Percentiles rank a stretch among this genome's conserved stretches.
phyloP scores from a whole-genome alignment of 1,140 invertebrate species.

The Drosophila setifemur region DNA sequence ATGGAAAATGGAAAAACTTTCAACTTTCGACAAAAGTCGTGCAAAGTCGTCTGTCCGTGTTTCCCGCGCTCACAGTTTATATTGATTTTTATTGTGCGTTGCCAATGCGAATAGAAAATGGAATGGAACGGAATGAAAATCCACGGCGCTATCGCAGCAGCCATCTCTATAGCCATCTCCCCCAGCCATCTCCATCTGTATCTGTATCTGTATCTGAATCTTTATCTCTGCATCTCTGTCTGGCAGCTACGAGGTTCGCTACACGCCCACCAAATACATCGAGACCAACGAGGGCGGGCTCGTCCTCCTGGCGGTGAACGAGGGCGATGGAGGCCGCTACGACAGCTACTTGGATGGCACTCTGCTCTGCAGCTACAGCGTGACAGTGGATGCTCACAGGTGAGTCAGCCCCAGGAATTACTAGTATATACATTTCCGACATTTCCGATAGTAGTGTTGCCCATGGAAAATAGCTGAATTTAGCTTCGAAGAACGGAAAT shows the following conservation, averaged over 20 bases:
- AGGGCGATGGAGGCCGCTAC: slow-evolving; percentile 88
- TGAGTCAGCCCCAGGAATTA: slow-evolving; percentile 57
- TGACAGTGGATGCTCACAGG: slow-evolving; percentile 88
- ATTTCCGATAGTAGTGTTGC: too few relatives aligned
- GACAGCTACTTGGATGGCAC: slow-evolving; percentile 88
- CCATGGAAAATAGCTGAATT: not conserved
- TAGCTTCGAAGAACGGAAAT: too few relatives aligned
- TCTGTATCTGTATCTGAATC: slow-evolving; percentile 4
- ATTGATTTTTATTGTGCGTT: slow-evolving; percentile 80
- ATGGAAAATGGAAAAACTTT: slow-evolving; percentile 82
- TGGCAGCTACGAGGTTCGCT: slow-evolving; percentile 80
- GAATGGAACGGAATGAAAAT: slow-evolving; percentile 58
- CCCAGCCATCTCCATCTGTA: slow-evolving; percentile 18
- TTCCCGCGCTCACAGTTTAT: slow-evolving; percentile 51
- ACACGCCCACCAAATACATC: slow-evolving; percentile 87
- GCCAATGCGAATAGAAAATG: slow-evolving; percentile 62
- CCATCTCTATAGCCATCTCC: slow-evolving; percentile 38
- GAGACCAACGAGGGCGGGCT: slow-evolving; percentile 88
- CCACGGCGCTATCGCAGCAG: slow-evolving; percentile 39
- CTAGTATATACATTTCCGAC: too few relatives aligned
- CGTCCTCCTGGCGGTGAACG: slow-evolving; percentile 88
- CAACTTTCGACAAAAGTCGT: slow-evolving; percentile 40
- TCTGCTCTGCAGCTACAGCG: slow-evolving; percentile 87
- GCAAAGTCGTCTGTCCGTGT: slow-evolving; percentile 3
- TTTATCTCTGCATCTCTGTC: slow-evolving; percentile 5